These are phyloP conservation scores for Drosophila rubida DNA, from an alignment of 2,888 invertebrate species.

Conservation along the genomic window DNA sequence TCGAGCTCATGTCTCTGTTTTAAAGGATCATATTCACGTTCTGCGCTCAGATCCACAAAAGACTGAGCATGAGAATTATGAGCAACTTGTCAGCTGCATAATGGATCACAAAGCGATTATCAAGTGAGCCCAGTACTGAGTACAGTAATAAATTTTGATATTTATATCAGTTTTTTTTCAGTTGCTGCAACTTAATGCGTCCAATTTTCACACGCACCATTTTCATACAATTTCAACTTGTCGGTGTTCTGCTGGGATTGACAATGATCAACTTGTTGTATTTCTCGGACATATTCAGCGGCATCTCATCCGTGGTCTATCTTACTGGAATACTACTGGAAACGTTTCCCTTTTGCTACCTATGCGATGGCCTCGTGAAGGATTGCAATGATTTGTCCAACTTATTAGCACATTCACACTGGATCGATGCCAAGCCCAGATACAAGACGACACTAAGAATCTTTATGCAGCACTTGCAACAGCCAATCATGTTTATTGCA, in stretches of 20 bases:
- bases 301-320: not conserved
- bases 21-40: not conserved
- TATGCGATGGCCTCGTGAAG: not conserved
- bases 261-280: not conserved
- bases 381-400: conserved; percentile 39
- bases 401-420: conserved; percentile 45
- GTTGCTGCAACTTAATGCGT: not conserved
- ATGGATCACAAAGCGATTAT: not conserved
- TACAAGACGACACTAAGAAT: conserved; percentile 31
- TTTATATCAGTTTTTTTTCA: too few relatives aligned
- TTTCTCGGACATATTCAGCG: not conserved
- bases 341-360: not conserved
- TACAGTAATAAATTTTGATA: too few relatives aligned
- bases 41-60: not conserved
- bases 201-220: not conserved
- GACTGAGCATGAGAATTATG: not conserved
- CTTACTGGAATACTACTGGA: not conserved
- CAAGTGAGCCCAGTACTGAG: not conserved
- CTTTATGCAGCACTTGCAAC: conserved; percentile 32
- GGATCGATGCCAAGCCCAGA: conserved; percentile 50
- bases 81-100: not conserved
- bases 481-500: conserved; percentile 6
- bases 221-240: not conserved
- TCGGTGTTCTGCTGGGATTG: not conserved
- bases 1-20: not conserved